Percentiles rank a stretch among this genome's conserved stretches.
Evolutionary conservation across 2,888 invertebrate species (phyloP).

Genomic region (Rhamphomyia laevipes): DNA sequence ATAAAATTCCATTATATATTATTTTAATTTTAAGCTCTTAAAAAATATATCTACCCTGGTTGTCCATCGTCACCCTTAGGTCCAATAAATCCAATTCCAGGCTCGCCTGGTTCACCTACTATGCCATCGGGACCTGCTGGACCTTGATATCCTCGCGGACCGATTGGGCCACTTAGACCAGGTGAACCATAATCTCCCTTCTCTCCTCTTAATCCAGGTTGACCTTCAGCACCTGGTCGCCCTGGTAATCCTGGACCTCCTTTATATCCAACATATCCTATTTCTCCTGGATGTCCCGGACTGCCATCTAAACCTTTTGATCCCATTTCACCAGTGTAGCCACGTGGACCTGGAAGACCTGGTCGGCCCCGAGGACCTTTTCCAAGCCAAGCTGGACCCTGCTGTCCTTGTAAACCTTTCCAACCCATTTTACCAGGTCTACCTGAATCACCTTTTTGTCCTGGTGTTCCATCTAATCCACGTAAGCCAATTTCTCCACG

Average conservation of each 20-base stretch:
- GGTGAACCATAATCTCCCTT: slow-evolving; percentile 54
- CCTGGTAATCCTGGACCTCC: slow-evolving; percentile 58
- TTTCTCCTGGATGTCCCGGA: slow-evolving; percentile 55
- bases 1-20: neutral
- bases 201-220: slow-evolving; percentile 62
- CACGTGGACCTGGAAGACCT: slow-evolving; percentile 47
- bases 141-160: slow-evolving; percentile 42
- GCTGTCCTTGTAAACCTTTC: slow-evolving; percentile 61
- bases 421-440: slow-evolving; percentile 52
- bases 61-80: slow-evolving; percentile 63
- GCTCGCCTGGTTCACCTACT: slow-evolving; percentile 48
- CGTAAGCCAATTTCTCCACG: slow-evolving; percentile 65
- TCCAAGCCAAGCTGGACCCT: slow-evolving; percentile 72
- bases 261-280: slow-evolving; percentile 54
- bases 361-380: slow-evolving; percentile 57
- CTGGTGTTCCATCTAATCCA: slow-evolving; percentile 71
- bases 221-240: slow-evolving; percentile 59
- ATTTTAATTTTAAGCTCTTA: neutral
- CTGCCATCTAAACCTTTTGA: slow-evolving; percentile 58
- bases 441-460: slow-evolving; percentile 69
- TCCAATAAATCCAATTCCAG: slow-evolving; percentile 49
- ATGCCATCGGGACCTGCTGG: slow-evolving; percentile 51
- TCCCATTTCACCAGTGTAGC: slow-evolving; percentile 45
- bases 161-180: slow-evolving; percentile 46
- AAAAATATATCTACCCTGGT: slow-evolving; percentile 43